Evolutionary conservation across 2,113 vertebrate genomes (phyloP).

Genomic region (Ochotona curzoniae): DNA sequence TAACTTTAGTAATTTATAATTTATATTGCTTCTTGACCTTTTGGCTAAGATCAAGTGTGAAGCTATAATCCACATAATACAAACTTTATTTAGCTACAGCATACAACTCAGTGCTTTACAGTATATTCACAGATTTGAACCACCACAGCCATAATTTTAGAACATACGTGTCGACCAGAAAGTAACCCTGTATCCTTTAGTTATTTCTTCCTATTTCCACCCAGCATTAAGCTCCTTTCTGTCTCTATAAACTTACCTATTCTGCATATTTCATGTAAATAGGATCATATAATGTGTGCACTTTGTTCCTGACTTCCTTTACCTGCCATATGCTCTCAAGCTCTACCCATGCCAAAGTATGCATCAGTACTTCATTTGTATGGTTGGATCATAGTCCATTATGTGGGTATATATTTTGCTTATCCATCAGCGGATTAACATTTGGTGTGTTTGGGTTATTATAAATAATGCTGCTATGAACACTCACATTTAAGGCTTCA

Average conservation of each 20-base stretch:
- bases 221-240: not conserved
- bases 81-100: not conserved
- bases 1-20: not conserved
- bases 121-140: not conserved
- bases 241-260: not conserved
- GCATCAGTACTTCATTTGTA: not conserved
- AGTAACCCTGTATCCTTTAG: not conserved
- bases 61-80: not conserved
- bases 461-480: conserved; percentile 22
- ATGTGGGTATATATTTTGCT: not conserved
- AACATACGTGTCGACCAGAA: conserved; percentile 27
- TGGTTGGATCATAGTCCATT: not conserved
- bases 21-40: not conserved
- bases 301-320: not conserved
- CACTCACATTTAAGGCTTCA: conserved; percentile 18
- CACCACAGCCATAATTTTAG: not conserved
- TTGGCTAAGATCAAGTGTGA: too few relatives aligned
- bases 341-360: not conserved
- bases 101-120: not conserved
- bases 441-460: not conserved
- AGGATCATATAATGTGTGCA: not conserved
- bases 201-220: not conserved
- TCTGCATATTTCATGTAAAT: not conserved
- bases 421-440: not conserved
- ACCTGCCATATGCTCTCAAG: not conserved